Conservation (phyloP, 2,113 vertebrate genomes). For the Petrocephalus microphthalmus region DNA sequence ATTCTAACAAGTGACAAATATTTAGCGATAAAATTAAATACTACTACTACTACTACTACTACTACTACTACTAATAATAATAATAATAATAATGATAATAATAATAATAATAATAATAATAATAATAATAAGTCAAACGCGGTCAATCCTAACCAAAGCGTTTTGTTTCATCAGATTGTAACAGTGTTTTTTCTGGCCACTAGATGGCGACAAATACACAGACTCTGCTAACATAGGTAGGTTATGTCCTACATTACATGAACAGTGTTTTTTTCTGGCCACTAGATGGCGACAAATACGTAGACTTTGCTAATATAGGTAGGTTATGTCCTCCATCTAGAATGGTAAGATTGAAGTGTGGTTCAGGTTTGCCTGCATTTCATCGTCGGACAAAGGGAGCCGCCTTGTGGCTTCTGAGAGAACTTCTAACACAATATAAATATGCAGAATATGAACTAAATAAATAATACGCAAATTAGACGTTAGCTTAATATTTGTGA, state of each 20-base stretch:
- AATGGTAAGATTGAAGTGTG: neutral
- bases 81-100: neutral
- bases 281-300: neutral
- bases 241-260: neutral
- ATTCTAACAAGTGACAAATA: neutral
- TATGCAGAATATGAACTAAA: neutral
- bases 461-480: neutral
- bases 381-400: neutral
- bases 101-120: neutral
- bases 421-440: neutral
- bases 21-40: neutral
- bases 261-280: too few species aligned
- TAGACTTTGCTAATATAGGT: neutral
- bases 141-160: neutral
- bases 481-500: neutral
- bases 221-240: neutral
- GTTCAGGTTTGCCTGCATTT: too few species aligned
- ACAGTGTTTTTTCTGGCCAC: neutral
- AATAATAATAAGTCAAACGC: neutral
- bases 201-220: neutral
- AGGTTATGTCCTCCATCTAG: neutral
- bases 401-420: neutral
- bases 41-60: too few species aligned
- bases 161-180: neutral
- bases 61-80: too few species aligned